A percentile compares a stretch with the other conserved stretches of the same genome.
Evolutionary conservation across 2,113 vertebrate genomes (phyloP).

Genomic region (Pseudorasbora parva): DNA sequence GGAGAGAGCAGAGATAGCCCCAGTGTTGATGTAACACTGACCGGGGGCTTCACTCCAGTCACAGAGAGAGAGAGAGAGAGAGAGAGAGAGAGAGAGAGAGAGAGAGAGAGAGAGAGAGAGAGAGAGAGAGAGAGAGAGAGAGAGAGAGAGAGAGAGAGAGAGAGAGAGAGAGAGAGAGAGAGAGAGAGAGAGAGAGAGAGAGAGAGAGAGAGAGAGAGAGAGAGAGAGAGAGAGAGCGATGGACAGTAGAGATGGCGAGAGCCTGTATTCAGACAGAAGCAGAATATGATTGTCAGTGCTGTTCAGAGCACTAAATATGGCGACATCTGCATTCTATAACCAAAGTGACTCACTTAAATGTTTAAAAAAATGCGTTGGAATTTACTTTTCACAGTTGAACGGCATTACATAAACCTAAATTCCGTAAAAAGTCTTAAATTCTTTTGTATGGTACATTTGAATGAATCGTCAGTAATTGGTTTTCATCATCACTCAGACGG

Average conservation of each 20-base stretch:
- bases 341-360: background rate
- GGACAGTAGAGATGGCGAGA: background rate
- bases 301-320: background rate
- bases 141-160: no score
- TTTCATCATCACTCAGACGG: background rate
- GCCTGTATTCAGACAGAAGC: background rate
- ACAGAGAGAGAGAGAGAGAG: background rate
- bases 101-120: no score
- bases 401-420: no score
- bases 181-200: no score
- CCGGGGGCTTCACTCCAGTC: constrained; percentile 13
- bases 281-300: constrained; percentile 4
- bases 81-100: background rate
- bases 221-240: no score
- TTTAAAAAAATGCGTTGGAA: background rate
- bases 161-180: no score
- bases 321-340: background rate
- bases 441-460: background rate
- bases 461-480: background rate
- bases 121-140: no score
- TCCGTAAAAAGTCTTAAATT: background rate
- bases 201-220: no score
- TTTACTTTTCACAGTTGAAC: background rate
- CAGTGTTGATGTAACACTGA: constrained; percentile 57
- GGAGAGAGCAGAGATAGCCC: constrained; percentile 68